Percentiles rank a stretch among this genome's conserved stretches.
Conservation (phyloP, 1,140 invertebrate genomes). For the Diorhabda sublineata region DNA sequence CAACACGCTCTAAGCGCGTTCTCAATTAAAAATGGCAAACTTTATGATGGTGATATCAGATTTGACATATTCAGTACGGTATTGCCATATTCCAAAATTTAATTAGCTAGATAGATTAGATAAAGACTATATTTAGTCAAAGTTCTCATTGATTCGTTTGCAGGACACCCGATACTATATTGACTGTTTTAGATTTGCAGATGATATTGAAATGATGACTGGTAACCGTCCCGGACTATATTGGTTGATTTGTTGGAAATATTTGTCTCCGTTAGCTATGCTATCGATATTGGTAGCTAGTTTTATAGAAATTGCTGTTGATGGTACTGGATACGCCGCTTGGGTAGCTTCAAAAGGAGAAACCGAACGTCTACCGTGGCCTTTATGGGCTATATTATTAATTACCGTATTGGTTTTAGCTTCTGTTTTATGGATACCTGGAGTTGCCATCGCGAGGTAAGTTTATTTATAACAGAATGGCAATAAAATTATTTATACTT, state of each 20-base stretch:
- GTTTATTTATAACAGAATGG: neutral
- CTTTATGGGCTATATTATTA: conserved; percentile 70
- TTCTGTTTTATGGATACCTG: conserved; percentile 85
- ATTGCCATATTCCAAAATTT: too few relatives aligned
- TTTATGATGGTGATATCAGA: too few relatives aligned
- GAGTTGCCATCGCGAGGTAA: conserved; percentile 75
- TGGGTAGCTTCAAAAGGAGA: conserved; percentile 74
- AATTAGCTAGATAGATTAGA: too few relatives aligned
- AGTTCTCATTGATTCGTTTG: too few relatives aligned
- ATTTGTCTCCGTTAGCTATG: conserved; percentile 87
- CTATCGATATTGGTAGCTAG: conserved; percentile 80
- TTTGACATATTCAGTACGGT: too few relatives aligned
- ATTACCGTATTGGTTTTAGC: conserved; percentile 71
- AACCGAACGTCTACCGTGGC: conserved; percentile 74
- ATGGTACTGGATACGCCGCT: conserved; percentile 80
- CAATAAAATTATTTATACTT: too few relatives aligned
- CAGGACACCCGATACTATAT: too few relatives aligned
- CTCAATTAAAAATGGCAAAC: too few relatives aligned
- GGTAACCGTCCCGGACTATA: conserved; percentile 80
- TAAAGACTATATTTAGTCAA: too few relatives aligned
- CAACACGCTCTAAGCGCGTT: too few relatives aligned
- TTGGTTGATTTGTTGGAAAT: conserved; percentile 93
- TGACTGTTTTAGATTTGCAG: conserved; percentile 65
- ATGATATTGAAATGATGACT: conserved; percentile 94
- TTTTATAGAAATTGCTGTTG: conserved; percentile 73